A percentile compares a stretch with the other conserved stretches of the same genome.
phyloP scores from a whole-genome alignment of 2,797 vertebrate species.

The Brotula barbata region DNA sequence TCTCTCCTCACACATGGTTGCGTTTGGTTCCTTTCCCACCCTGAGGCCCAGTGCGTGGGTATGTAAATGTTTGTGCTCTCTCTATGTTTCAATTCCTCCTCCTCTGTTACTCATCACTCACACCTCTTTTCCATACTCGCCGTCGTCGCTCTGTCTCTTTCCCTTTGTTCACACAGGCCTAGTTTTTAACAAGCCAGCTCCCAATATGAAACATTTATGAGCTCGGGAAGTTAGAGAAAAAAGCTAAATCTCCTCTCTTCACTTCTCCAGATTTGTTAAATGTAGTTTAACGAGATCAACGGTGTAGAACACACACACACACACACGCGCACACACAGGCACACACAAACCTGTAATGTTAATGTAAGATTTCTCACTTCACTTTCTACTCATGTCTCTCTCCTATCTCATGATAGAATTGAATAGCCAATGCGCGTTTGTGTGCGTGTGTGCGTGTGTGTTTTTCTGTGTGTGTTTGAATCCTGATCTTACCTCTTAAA shows the following conservation, averaged over 20 bases:
- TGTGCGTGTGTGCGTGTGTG: conserved; percentile 9
- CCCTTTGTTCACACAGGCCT: conserved; percentile 28
- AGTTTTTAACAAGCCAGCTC: conserved; percentile 6
- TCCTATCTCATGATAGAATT: background rate
- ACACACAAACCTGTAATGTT: conserved; percentile 33
- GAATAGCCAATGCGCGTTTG: background rate
- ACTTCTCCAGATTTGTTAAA: conserved; percentile 32
- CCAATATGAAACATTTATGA: conserved; percentile 54
- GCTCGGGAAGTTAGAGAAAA: conserved; percentile 24
- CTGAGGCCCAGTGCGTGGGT: conserved; percentile 62
- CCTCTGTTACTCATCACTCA: conserved; percentile 54
- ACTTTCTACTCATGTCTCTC: too few species aligned
- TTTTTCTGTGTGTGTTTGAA: conserved; percentile 12
- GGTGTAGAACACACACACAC: background rate
- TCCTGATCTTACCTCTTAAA: conserved; percentile 45
- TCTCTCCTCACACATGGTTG: conserved; percentile 50
- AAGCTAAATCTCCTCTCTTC: conserved; percentile 17
- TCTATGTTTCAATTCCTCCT: conserved; percentile 29
- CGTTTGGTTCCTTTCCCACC: conserved; percentile 52
- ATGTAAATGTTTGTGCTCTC: conserved; percentile 62
- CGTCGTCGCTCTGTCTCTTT: conserved; percentile 41
- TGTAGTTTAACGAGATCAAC: conserved; percentile 21
- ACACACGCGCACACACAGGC: conserved; percentile 7
- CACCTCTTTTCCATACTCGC: conserved; percentile 44
- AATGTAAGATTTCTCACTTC: background rate